Conservation (phyloP, 1,140 invertebrate genomes). For the Drosophila prosaltans region DNA sequence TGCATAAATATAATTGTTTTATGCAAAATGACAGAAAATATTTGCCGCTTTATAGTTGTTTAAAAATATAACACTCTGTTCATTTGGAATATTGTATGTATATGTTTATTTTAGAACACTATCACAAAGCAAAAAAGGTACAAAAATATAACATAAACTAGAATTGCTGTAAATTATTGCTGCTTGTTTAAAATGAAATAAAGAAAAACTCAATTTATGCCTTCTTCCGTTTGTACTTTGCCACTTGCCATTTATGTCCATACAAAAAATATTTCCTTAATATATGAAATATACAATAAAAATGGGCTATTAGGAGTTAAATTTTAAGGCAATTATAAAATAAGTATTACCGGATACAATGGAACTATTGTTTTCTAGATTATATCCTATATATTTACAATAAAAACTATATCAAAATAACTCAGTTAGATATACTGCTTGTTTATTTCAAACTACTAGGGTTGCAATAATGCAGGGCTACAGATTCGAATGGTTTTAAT, state of each 20-base stretch:
- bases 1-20: constrained; percentile 19
- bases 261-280: neutral
- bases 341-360: too few relatives aligned
- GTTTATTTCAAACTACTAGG: too few relatives aligned
- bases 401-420: too few relatives aligned
- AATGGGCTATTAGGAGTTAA: too few relatives aligned
- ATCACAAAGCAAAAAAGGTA: constrained; percentile 19
- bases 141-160: constrained; percentile 13
- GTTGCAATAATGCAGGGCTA: too few relatives aligned
- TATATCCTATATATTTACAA: too few relatives aligned
- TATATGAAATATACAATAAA: too few relatives aligned
- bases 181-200: constrained; percentile 6
- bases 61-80: constrained; percentile 11
- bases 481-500: too few relatives aligned
- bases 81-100: constrained; percentile 1
- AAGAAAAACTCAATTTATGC: neutral
- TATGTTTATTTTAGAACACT: constrained; percentile 15
- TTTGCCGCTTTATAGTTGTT: constrained; percentile 15
- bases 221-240: constrained; percentile 11
- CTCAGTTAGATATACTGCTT: too few relatives aligned
- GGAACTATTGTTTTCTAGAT: too few relatives aligned
- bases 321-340: too few relatives aligned
- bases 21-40: constrained; percentile 18
- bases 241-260: neutral
- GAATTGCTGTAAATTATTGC: constrained; percentile 24